Percentiles rank a stretch among this genome's conserved stretches.
phyloP scores from a whole-genome alignment of 2,797 vertebrate genomes.

The Cyprinella venusta region DNA sequence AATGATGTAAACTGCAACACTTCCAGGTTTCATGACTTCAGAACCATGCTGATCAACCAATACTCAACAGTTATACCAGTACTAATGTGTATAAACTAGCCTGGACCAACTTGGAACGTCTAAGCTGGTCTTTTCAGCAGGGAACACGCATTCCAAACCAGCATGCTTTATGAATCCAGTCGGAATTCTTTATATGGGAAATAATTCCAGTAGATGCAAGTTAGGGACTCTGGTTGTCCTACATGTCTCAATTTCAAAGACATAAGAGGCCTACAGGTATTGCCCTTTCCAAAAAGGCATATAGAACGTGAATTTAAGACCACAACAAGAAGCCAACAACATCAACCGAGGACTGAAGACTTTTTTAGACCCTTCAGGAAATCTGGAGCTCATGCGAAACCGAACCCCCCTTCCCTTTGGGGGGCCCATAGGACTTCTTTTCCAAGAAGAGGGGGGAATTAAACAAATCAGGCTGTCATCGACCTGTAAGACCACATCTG shows the following conservation, averaged over 20 bases:
- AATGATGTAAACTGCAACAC: not conserved
- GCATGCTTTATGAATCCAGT: conserved; percentile 22
- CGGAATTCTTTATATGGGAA: conserved; percentile 4
- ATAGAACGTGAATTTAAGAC: conserved; percentile 32
- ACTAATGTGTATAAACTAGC: not conserved
- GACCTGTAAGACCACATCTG: conserved; percentile 51
- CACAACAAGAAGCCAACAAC: conserved; percentile 29
- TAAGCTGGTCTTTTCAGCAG: not conserved
- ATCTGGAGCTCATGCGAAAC: conserved; percentile 24
- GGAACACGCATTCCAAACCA: not conserved
- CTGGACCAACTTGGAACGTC: not conserved
- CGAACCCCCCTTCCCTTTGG: not conserved
- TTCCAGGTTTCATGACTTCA: not conserved
- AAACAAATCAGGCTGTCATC: conserved; percentile 62
- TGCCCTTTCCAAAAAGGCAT: conserved; percentile 14
- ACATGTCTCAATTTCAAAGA: conserved; percentile 30
- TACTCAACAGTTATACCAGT: not conserved
- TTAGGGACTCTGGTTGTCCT: conserved; percentile 9
- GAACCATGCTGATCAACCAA: not conserved
- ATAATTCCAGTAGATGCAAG: not conserved
- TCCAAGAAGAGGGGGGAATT: conserved; percentile 45
- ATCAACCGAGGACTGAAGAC: conserved; percentile 9
- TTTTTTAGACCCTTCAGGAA: conserved; percentile 39
- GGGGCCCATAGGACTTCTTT: not conserved
- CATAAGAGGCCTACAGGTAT: conserved; percentile 31